These are phyloP conservation scores for Aramus guarauna DNA, from an alignment of 2,113 vertebrate species.

Conservation along the genomic window DNA sequence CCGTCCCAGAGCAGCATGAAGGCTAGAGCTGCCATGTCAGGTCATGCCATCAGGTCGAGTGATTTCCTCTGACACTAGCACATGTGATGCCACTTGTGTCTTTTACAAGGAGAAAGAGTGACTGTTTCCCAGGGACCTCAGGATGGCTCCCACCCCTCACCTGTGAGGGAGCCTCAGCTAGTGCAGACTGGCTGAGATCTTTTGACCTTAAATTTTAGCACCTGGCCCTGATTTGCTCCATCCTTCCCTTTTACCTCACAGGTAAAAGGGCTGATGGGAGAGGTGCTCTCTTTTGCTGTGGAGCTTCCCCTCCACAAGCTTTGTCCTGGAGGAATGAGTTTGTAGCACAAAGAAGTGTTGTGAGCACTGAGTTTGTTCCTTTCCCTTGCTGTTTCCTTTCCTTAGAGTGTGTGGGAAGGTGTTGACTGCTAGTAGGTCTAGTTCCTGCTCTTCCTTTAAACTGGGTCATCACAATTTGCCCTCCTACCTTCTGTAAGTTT, in stretches of 20 bases:
- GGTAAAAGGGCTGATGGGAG: neutral
- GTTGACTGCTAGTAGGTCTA: conserved; percentile 33
- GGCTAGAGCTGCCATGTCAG: neutral
- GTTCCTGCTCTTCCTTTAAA: conserved; percentile 50
- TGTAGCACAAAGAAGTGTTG: neutral
- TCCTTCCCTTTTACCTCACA: no score
- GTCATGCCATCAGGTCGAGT: neutral
- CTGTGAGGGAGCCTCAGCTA: neutral
- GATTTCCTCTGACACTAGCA: neutral
- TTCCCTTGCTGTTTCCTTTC: neutral
- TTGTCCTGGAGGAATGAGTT: neutral
- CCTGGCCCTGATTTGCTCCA: neutral
- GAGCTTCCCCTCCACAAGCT: fast-evolving
- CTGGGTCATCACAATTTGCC: conserved; percentile 23
- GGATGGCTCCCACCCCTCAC: neutral
- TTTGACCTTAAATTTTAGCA: neutral
- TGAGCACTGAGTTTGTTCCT: neutral
- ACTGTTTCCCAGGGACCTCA: neutral
- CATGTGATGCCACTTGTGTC: neutral
- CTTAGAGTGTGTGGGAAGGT: conserved; percentile 1
- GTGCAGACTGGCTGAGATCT: neutral
- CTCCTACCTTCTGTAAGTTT: neutral
- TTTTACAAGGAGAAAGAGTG: neutral
- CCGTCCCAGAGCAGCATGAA: neutral
- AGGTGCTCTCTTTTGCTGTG: fast-evolving